Conservation (phyloP, 2,113 vertebrate species). For the Willisornis vidua region DNA sequence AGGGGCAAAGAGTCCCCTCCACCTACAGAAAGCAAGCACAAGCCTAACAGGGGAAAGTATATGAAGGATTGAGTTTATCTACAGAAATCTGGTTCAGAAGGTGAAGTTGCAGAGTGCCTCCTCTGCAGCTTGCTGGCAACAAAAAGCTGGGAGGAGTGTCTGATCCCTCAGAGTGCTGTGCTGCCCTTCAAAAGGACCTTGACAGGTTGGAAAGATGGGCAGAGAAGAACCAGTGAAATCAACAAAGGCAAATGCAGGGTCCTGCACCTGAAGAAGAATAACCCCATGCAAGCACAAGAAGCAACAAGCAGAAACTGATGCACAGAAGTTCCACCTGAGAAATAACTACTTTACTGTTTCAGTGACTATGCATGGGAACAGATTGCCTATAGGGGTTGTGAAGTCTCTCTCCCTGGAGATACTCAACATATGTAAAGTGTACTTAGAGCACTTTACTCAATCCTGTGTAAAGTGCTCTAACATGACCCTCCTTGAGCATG, state of each 20-base stretch:
- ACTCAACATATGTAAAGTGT: background rate
- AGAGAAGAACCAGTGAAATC: background rate
- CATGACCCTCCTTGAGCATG: background rate
- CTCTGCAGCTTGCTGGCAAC: background rate
- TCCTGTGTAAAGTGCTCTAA: background rate
- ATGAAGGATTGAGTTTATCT: background rate
- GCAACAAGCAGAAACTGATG: background rate
- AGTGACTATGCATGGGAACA: background rate
- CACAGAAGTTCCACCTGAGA: background rate
- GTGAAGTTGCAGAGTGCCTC: background rate
- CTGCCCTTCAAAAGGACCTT: background rate
- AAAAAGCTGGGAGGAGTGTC: background rate
- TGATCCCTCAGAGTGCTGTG: background rate
- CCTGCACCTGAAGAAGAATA: background rate
- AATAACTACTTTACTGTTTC: background rate
- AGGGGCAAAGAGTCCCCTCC: background rate
- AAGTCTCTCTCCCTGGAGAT: background rate
- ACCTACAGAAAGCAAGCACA: background rate
- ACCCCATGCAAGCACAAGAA: background rate
- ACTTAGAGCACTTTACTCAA: background rate
- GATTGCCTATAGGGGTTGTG: background rate
- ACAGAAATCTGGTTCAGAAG: background rate
- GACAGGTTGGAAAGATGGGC: background rate
- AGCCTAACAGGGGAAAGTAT: background rate
- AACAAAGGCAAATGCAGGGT: background rate